phyloP scores from a whole-genome alignment of 2,797 vertebrate species.

The Rhodeus uyekii region DNA sequence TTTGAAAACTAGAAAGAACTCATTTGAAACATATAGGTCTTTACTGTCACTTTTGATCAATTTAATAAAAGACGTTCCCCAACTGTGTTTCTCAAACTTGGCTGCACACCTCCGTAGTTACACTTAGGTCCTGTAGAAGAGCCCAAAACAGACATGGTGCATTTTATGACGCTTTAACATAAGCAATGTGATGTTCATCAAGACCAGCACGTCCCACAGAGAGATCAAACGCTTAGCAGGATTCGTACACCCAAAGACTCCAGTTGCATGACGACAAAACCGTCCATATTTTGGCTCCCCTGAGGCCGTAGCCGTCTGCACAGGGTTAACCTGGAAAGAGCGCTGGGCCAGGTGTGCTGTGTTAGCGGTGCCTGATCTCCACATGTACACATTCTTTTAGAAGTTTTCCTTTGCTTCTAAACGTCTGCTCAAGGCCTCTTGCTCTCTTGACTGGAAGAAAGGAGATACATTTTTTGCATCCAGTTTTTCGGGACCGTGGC shows the following conservation, averaged over 20 bases:
- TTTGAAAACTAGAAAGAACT: no score
- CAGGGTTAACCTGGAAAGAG: slow-evolving; percentile 30
- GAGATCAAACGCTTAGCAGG: slow-evolving; percentile 7
- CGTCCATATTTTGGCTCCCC: slow-evolving; percentile 16
- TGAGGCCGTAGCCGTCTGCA: not conserved
- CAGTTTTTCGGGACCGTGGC: not conserved
- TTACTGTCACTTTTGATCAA: not conserved
- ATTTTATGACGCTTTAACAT: not conserved
- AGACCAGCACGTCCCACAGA: not conserved
- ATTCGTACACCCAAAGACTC: not conserved
- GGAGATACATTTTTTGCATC: slow-evolving; percentile 27
- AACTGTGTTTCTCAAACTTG: not conserved
- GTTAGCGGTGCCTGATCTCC: slow-evolving; percentile 44
- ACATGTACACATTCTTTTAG: slow-evolving; percentile 47
- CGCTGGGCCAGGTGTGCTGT: slow-evolving; percentile 35
- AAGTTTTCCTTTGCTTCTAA: not conserved
- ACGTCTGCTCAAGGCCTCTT: slow-evolving; percentile 2
- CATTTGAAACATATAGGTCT: not conserved
- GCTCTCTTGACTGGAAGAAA: slow-evolving; percentile 1
- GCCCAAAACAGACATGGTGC: not conserved
- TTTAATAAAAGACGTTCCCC: not conserved
- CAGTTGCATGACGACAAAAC: slow-evolving; percentile 39
- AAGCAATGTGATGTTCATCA: slow-evolving; percentile 26
- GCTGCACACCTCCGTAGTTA: not conserved
- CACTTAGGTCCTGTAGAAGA: not conserved